Evolutionary conservation across 2,797 vertebrate genomes (phyloP).

Genomic region (Alfaro cultratus): DNA sequence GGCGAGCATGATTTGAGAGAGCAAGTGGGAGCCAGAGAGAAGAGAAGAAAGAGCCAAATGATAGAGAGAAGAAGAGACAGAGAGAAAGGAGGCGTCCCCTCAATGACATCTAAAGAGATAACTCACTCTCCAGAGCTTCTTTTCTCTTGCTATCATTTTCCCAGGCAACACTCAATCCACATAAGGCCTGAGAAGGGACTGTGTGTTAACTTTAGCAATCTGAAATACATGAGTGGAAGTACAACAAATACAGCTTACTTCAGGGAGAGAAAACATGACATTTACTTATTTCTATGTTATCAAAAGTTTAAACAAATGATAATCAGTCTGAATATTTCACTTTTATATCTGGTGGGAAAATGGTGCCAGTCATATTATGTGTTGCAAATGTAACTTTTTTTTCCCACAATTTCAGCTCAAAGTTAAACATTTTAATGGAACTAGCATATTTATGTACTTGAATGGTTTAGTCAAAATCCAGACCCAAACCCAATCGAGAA

Average conservation of each 20-base stretch:
- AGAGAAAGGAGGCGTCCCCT: slow-evolving; percentile 72
- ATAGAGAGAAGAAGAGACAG: slow-evolving; percentile 67
- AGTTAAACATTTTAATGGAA: not conserved
- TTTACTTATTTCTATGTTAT: slow-evolving; percentile 57
- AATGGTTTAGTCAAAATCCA: not conserved
- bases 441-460: not conserved
- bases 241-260: slow-evolving; percentile 26
- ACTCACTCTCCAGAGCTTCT: slow-evolving; percentile 78
- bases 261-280: slow-evolving; percentile 55
- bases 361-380: no score
- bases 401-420: not conserved
- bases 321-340: slow-evolving; percentile 33
- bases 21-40: slow-evolving; percentile 68
- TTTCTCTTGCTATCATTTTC: slow-evolving; percentile 80
- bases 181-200: slow-evolving; percentile 64
- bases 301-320: slow-evolving; percentile 42
- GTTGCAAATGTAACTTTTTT: not conserved
- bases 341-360: slow-evolving; percentile 6
- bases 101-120: slow-evolving; percentile 80
- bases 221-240: slow-evolving; percentile 5
- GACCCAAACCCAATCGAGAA: not conserved
- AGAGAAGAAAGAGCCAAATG: slow-evolving; percentile 69
- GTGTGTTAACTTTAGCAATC: slow-evolving; percentile 45
- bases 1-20: slow-evolving; percentile 78
- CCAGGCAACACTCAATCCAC: slow-evolving; percentile 69